Base-by-base conservation (phyloP, 2,888 invertebrate genomes). In the Platycheirus rosarum region DNA sequence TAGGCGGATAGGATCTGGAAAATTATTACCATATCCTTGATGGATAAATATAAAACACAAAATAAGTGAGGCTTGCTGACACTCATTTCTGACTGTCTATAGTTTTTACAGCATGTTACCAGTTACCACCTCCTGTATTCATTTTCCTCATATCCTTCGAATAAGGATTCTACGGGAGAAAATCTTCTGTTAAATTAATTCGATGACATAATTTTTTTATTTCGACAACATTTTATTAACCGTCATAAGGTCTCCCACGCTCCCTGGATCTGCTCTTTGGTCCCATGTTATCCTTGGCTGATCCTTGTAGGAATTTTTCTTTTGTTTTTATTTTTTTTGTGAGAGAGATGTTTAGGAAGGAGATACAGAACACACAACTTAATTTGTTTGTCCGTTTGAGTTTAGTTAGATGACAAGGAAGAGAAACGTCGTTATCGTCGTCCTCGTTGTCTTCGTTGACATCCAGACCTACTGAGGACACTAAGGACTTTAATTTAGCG, bases 401-500 rank as follows among this genome's bases (percentile, higher is more conserved):
- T 44, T 44, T 68, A 32, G 53, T 20, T 37, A 18, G n/a, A 23
- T 48, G 37, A 32, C n/a, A 23, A 55, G 8, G 20, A 62, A 14
- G 51, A 42, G 26, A 66, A 51, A 46, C 53, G 51, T 32, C 29
- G 29, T 32, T 3, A 7, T 37, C 23, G 13, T 37, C 20, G 35
- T 13, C 20, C 18, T 53, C n/a, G 20, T 20, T 13, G 13, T 60
- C 32, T n/a, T n/a, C 57, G 18, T 40, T 9, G 18, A 44, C 29
- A 14, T 20, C 20, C 51, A 44, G n/a, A n/a, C n/a, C n/a, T n/a
- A n/a, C n/a, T n/a, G n/a, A n/a, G 23, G 69, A 44, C 87, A 87
- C 87, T 88, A 57, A 87, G 87, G 86, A 86, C 87, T 88, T 88
- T 87, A 89, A 89, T 89, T 89, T 88, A 87, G 87, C 87, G 88